phyloP scores from a whole-genome alignment of 1,140 invertebrate species.

The Proales similis region DNA sequence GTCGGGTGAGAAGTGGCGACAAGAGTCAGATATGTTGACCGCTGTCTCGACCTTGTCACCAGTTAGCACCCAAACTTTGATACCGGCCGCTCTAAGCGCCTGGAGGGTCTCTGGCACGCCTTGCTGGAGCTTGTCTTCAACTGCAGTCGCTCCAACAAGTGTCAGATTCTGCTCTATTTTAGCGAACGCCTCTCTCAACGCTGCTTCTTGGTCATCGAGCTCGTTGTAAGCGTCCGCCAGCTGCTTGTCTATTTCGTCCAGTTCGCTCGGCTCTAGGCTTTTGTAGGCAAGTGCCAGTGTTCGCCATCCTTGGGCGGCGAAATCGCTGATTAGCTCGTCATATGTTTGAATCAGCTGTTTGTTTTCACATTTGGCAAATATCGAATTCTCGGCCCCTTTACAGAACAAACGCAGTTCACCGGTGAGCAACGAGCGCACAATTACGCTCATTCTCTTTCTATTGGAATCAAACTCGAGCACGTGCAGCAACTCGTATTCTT shows the following conservation, averaged over 20 bases:
- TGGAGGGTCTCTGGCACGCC: conserved; percentile 88
- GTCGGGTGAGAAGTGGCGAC: conserved; percentile 31
- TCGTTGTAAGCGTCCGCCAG: conserved; percentile 21
- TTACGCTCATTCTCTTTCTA: conserved; percentile 89
- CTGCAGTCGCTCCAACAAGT: conserved; percentile 84
- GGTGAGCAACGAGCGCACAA: conserved; percentile 65
- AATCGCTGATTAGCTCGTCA: conserved; percentile 14
- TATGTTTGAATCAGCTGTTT: conserved; percentile 48
- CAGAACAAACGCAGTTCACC: conserved; percentile 74
- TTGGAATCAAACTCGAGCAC: conserved; percentile 85
- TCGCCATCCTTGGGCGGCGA: conserved; percentile 36
- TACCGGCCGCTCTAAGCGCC: conserved; percentile 38
- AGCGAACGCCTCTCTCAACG: conserved; percentile 67
- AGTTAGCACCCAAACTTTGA: conserved; percentile 41
- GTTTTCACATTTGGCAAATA: background rate
- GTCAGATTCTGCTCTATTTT: conserved; percentile 73
- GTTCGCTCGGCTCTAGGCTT: conserved; percentile 5
- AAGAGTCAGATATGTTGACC: conserved; percentile 26
- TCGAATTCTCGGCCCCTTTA: conserved; percentile 73
- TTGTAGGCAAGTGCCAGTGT: conserved; percentile 24
- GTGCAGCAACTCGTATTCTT: conserved; percentile 69
- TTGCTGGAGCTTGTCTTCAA: conserved; percentile 98
- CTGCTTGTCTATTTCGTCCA: background rate
- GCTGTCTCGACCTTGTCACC: conserved; percentile 38
- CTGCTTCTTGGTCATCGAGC: conserved; percentile 19